Percentiles rank a stretch among this genome's conserved stretches.
Evolutionary conservation across 2,113 vertebrate genomes (phyloP).

Genomic region (Sylvia atricapilla): DNA sequence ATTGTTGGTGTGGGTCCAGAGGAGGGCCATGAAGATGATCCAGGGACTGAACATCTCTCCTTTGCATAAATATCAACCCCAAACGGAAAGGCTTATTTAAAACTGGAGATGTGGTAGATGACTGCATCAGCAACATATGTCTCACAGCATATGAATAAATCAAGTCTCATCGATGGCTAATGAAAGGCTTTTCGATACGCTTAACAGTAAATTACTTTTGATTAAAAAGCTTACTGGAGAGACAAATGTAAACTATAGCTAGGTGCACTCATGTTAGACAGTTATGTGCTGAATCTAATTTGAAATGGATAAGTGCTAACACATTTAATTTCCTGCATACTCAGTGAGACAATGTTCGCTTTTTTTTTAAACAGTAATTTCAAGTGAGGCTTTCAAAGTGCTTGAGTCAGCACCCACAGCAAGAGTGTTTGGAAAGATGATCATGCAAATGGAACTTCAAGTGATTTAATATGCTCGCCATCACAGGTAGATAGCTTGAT

Average conservation of each 20-base stretch:
- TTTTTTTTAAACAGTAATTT: conserved; percentile 52
- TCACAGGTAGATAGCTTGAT: conserved; percentile 45
- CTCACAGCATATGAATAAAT: conserved; percentile 45
- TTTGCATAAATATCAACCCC: background rate
- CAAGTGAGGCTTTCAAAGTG: conserved; percentile 15
- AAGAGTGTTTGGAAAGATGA: conserved; percentile 25
- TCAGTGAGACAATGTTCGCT: background rate
- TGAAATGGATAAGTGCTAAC: conserved; percentile 49
- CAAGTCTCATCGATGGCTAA: conserved; percentile 24
- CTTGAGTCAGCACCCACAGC: conserved; percentile 40
- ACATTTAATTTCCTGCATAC: conserved; percentile 52
- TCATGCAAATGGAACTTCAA: conserved; percentile 55
- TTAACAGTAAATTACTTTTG: conserved; percentile 67
- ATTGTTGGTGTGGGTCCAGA: fast-evolving
- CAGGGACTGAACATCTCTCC: background rate
- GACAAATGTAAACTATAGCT: conserved; percentile 61
- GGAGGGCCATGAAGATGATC: background rate
- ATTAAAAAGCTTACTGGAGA: conserved; percentile 71
- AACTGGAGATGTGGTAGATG: background rate
- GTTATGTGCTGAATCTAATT: conserved; percentile 61
- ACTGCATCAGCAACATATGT: conserved; percentile 25
- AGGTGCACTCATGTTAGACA: conserved; percentile 50
- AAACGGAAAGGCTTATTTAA: conserved; percentile 22
- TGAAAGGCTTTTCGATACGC: conserved; percentile 49
- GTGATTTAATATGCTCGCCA: conserved; percentile 44